These are phyloP conservation scores for Gallinago undulata DNA, from an alignment of 2,113 vertebrate species.

Conservation along the genomic window DNA sequence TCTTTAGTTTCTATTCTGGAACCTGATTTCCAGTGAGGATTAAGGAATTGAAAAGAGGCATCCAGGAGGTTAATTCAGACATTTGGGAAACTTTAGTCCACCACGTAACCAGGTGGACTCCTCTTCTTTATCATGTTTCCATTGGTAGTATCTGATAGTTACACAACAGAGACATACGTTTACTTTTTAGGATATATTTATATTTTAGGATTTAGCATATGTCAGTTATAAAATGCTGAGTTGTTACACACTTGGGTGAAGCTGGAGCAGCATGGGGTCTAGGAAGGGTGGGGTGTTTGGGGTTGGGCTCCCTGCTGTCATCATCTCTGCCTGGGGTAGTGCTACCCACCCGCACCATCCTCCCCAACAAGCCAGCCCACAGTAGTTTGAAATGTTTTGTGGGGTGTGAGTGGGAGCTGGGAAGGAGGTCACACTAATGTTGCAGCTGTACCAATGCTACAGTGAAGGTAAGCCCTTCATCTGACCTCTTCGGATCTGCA, in stretches of 20 bases:
- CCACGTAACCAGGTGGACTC: not conserved
- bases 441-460: not conserved
- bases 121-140: not conserved
- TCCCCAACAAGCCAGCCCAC: rapidly evolving
- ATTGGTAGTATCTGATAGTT: not conserved
- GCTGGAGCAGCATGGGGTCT: not conserved
- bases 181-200: not conserved
- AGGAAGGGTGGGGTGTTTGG: not conserved
- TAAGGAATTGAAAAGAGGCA: not conserved
- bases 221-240: not conserved
- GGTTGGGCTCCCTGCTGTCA: not conserved
- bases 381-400: not conserved
- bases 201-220: not conserved
- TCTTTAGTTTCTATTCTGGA: not conserved
- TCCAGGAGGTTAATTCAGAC: not conserved
- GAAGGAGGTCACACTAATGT: not conserved
- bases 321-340: not conserved
- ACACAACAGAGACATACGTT: not conserved
- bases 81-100: not conserved
- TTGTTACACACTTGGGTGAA: not conserved
- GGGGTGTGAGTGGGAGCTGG: not conserved
- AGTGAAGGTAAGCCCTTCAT: not conserved
- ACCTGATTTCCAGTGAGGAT: not conserved
- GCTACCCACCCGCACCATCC: rapidly evolving
- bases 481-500: not conserved